Conservation (phyloP, 2,888 invertebrate species). For the Phyto melanocephala region DNA sequence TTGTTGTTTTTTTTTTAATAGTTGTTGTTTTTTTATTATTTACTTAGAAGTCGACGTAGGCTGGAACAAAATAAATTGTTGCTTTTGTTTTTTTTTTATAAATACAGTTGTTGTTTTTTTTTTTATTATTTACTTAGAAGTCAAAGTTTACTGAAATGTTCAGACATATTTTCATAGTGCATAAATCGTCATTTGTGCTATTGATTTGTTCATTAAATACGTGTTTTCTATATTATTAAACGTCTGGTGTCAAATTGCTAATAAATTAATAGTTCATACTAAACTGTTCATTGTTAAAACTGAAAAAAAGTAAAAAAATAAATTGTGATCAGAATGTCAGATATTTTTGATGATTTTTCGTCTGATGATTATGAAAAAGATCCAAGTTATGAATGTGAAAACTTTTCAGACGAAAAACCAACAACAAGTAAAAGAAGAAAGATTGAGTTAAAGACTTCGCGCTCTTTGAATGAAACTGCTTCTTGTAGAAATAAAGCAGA, state of each 20-base stretch:
- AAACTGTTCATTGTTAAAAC: slow-evolving; percentile 1
- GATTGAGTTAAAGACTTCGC: slow-evolving; percentile 7
- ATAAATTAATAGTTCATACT: neutral
- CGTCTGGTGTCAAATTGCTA: neutral
- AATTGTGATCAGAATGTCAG: neutral
- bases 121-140: too few relatives aligned
- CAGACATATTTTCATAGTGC: neutral
- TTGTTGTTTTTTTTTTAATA: too few relatives aligned
- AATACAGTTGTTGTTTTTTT: too few relatives aligned
- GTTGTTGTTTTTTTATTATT: neutral
- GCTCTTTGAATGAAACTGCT: slow-evolving; percentile 11
- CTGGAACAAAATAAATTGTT: neutral
- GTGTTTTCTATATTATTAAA: neutral
- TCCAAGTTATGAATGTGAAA: slow-evolving; percentile 11
- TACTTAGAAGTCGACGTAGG: neutral
- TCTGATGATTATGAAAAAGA: slow-evolving; percentile 17
- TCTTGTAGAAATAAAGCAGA: slow-evolving; percentile 1
- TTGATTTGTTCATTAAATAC: too few relatives aligned
- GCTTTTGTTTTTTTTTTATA: neutral
- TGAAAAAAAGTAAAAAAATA: neutral
- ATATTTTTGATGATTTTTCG: slow-evolving; percentile 15
- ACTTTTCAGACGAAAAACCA: slow-evolving; percentile 17
- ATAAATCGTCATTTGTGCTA: too few relatives aligned
- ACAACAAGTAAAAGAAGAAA: slow-evolving; percentile 14
- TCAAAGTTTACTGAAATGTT: neutral